Evolutionary conservation across 2,888 invertebrate genomes (phyloP).

Genomic region (Diplazon laetatorius): DNA sequence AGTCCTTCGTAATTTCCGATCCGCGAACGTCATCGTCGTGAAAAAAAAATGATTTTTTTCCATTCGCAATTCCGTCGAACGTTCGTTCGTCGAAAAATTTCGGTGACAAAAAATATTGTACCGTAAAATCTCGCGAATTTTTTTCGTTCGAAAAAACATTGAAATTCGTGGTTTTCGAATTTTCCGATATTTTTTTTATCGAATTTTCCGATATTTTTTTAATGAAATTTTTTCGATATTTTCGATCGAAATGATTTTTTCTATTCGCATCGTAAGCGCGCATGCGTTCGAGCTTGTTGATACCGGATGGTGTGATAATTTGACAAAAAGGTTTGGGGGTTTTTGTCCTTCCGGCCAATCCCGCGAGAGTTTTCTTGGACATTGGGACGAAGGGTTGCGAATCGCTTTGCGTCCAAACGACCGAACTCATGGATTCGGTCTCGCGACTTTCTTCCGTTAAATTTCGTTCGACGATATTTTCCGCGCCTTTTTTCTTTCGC

Average conservation of each 20-base stretch:
- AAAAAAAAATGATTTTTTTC: not conserved
- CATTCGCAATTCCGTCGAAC: slow-evolving; percentile 5
- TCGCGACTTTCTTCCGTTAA: slow-evolving; percentile 13
- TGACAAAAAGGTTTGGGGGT: slow-evolving; percentile 15
- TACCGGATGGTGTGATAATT: slow-evolving; percentile 10
- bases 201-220: not conserved
- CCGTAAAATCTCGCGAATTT: slow-evolving; percentile 51
- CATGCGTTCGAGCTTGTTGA: slow-evolving; percentile 66
- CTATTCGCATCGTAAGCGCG: slow-evolving; percentile 66
- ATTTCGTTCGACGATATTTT: slow-evolving; percentile 36
- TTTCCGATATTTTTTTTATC: not conserved
- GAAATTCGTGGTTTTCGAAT: not conserved
- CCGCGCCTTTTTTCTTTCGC: slow-evolving; percentile 5
- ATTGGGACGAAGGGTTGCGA: slow-evolving; percentile 68
- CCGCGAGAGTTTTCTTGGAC: slow-evolving; percentile 58
- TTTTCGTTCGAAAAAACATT: slow-evolving; percentile 23
- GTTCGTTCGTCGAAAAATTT: slow-evolving; percentile 5
- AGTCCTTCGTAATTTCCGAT: not conserved
- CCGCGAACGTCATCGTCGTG: not conserved
- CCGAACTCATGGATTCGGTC: slow-evolving; percentile 1
- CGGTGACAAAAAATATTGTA: slow-evolving; percentile 57
- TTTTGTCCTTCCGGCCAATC: not conserved
- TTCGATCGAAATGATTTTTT: slow-evolving; percentile 31
- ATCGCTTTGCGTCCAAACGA: slow-evolving; percentile 65
- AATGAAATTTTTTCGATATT: slow-evolving; percentile 10